These are phyloP conservation scores for Colaptes auratus DNA, from an alignment of 2,113 vertebrate genomes.

Conservation along the genomic window DNA sequence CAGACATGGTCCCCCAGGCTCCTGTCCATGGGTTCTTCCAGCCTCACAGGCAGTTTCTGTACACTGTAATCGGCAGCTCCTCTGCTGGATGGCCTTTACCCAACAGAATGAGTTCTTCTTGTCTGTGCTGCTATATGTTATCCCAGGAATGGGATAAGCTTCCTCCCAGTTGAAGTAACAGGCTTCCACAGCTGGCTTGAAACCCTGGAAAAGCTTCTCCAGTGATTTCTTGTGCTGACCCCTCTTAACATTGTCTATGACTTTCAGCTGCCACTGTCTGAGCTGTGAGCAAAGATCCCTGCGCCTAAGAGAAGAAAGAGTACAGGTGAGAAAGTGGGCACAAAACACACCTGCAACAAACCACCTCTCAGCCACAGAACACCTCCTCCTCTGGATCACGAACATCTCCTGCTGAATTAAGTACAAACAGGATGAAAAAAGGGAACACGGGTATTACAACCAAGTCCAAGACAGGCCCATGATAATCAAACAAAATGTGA, in stretches of 20 bases:
- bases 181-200: conserved; percentile 96
- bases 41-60: conserved; percentile 63
- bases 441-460: not conserved
- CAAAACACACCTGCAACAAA: not conserved
- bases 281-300: conserved; percentile 91
- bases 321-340: not conserved
- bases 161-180: conserved; percentile 99
- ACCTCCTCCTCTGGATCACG: not conserved
- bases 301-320: conserved; percentile 78
- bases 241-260: conserved; percentile 97
- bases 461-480: not conserved
- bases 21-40: conserved; percentile 67
- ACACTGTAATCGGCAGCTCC: conserved; percentile 76
- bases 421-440: not conserved
- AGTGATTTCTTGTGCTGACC: conserved; percentile 97
- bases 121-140: conserved; percentile 93
- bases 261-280: conserved; percentile 96
- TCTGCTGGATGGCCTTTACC: conserved; percentile 89
- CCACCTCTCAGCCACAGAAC: not conserved
- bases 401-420: not conserved
- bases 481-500: not conserved
- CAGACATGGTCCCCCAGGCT: conserved; percentile 49
- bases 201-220: conserved; percentile 97
- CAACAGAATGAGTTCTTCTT: conserved; percentile 93
- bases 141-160: conserved; percentile 93